Conservation (phyloP, 2,888 invertebrate genomes). For the Ferdinandea cuprea region DNA sequence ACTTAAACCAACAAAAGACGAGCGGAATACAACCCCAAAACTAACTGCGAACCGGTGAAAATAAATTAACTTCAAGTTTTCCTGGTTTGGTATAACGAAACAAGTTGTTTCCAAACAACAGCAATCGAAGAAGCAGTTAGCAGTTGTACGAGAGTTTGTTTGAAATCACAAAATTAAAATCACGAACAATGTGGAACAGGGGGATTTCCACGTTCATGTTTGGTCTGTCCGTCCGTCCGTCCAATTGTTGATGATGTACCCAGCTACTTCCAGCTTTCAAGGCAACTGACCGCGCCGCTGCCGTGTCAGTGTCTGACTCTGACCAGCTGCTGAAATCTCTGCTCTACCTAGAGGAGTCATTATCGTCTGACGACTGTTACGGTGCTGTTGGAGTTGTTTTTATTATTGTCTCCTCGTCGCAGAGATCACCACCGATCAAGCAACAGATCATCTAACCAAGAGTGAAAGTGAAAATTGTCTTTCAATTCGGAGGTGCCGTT, state of each 20-base stretch:
- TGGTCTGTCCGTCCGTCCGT: constrained; percentile 18
- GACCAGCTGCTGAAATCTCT: constrained; percentile 30
- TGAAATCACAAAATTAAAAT: constrained; percentile 51
- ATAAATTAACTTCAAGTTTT: constrained; percentile 67
- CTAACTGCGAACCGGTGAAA: constrained; percentile 63
- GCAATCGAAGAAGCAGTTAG: constrained; percentile 40
- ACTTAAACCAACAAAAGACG: not conserved
- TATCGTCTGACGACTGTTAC: constrained; percentile 34
- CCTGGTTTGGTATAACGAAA: constrained; percentile 47
- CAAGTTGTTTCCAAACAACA: constrained; percentile 32
- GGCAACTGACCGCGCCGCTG: constrained; percentile 46
- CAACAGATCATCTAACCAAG: constrained; percentile 23
- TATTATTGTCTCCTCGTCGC: not conserved
- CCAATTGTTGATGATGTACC: constrained; percentile 5
- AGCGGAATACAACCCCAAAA: constrained; percentile 24
- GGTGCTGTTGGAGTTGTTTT: constrained; percentile 26
- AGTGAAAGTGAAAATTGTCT: constrained; percentile 74
- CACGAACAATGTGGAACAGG: constrained; percentile 61
- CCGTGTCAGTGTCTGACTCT: too few species aligned
- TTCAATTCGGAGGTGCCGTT: constrained; percentile 33
- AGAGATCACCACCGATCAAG: constrained; percentile 52
- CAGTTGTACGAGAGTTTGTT: constrained; percentile 60
- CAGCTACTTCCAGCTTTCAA: constrained; percentile 27
- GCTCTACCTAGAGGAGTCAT: constrained; percentile 59
- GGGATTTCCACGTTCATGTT: constrained; percentile 37